These are phyloP conservation scores for Carposina sasakii DNA, from an alignment of 1,140 invertebrate species.

Conservation along the genomic window DNA sequence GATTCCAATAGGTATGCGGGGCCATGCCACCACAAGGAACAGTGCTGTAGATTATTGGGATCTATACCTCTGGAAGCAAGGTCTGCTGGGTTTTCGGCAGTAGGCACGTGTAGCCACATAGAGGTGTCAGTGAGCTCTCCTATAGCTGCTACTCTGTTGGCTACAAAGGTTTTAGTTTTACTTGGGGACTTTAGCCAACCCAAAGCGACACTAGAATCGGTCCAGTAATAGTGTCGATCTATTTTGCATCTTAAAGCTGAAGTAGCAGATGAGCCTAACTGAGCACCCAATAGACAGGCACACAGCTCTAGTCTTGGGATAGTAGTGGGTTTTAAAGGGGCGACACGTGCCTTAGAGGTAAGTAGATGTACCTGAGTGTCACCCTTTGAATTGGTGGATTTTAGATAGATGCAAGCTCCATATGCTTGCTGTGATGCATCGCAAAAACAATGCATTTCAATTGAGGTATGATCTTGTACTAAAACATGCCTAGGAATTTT, in stretches of 20 bases:
- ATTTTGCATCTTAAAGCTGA: not conserved
- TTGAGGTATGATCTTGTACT: not conserved
- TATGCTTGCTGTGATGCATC: constrained; percentile 7
- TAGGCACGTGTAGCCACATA: constrained; percentile 17
- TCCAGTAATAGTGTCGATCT: not conserved
- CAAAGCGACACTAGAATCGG: constrained; percentile 11
- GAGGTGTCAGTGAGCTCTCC: not conserved
- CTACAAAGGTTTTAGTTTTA: constrained; percentile 12
- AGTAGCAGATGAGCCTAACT: not conserved
- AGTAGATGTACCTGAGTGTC: not conserved
- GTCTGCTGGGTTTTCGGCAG: not conserved
- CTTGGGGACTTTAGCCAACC: constrained; percentile 5
- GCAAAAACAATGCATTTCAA: constrained; percentile 9
- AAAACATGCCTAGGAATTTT: constrained; percentile 1
- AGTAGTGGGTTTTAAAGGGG: constrained; percentile 6
- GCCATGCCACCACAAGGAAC: not conserved
- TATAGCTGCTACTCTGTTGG: constrained; percentile 4
- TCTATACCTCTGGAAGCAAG: not conserved
- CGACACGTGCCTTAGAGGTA: constrained; percentile 10
- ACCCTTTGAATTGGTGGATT: not conserved
- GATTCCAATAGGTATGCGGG: not conserved
- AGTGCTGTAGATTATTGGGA: not conserved
- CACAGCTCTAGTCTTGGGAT: constrained; percentile 11
- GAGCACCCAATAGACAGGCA: constrained; percentile 7
- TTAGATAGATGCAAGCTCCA: constrained; percentile 6